Evolutionary conservation across 92 coral and sea anemone species (phyloP), one percentile per base, ranked within the genome.

Genomic region (Desmophyllum pertusum): DNA sequence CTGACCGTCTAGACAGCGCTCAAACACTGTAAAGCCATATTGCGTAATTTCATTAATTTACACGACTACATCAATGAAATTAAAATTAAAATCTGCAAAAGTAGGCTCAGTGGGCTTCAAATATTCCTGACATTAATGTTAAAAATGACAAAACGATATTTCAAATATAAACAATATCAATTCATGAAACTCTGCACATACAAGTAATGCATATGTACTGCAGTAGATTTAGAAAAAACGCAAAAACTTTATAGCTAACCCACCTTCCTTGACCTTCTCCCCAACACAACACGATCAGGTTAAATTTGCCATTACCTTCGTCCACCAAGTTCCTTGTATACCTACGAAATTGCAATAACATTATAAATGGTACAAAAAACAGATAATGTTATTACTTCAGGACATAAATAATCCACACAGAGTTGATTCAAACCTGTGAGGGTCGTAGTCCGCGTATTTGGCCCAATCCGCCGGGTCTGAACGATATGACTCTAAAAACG

Each of bases 221-320:
- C n/a, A n/a, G n/a, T n/a, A n/a, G n/a, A n/a, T 25, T 25, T 3
- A 5, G 3, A 2, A 14, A 59, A 59, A 59, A 27, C 29, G 63
- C 23, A 21, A 10, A 23, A 55, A 27, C 27, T 57, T n/a, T n/a
- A 27, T n/a, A n/a, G n/a, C n/a, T n/a, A n/a, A n/a, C 89, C 10
- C 75, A 96, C 98, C 98, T 96, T 43, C 98, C 98, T 42, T 96
- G 98, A 0, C 98, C 98, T 70, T 96, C 98, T 9, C 98, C 91
- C 98, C 98, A 96, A 64, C 98, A 96, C 77, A 96, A 84, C 14
- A 96, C 90, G 52, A 96, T 96, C 82, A 96, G 46, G 78, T 96
- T 96, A 69, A 92, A 96, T 29, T 96, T 96, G 31, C 98, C 98
- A 83, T 96, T 96, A 75, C 98, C 98, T 89, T 94, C 95, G 69